phyloP scores from a whole-genome alignment of 2,888 invertebrate genomes.

The Watsonalla binaria region DNA sequence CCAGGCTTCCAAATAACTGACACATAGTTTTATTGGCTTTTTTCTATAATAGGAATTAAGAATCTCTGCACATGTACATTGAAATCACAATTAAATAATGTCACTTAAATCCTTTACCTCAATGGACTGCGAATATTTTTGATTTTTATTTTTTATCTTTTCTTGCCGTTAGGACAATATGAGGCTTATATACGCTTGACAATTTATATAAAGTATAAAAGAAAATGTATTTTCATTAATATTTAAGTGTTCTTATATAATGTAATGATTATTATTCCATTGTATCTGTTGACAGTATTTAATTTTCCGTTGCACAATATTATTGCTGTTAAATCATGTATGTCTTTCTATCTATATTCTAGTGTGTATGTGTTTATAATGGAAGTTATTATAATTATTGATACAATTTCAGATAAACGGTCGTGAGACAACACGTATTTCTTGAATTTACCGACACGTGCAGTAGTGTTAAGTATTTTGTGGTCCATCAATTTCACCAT shows the following conservation, averaged over 20 bases:
- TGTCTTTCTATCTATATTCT: too few relatives aligned
- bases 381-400: not conserved
- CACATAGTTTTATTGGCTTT: constrained; percentile 13
- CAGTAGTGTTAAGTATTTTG: not conserved
- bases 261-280: not conserved
- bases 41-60: not conserved
- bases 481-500: not conserved
- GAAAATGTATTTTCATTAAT: not conserved
- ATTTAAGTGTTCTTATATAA: not conserved
- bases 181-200: not conserved
- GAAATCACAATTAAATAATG: too few relatives aligned
- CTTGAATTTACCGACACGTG: not conserved
- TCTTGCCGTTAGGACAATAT: not conserved
- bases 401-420: not conserved
- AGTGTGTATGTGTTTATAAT: not conserved
- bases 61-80: not conserved
- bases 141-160: not conserved
- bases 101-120: too few relatives aligned
- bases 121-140: not conserved
- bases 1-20: constrained; percentile 59
- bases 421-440: not conserved
- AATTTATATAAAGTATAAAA: not conserved
- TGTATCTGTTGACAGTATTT: not conserved
- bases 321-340: not conserved
- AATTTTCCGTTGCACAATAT: not conserved